Percentiles rank a stretch among this genome's conserved stretches.
phyloP scores from a whole-genome alignment of 2,888 invertebrate species.

The Cheilosia pagana region DNA sequence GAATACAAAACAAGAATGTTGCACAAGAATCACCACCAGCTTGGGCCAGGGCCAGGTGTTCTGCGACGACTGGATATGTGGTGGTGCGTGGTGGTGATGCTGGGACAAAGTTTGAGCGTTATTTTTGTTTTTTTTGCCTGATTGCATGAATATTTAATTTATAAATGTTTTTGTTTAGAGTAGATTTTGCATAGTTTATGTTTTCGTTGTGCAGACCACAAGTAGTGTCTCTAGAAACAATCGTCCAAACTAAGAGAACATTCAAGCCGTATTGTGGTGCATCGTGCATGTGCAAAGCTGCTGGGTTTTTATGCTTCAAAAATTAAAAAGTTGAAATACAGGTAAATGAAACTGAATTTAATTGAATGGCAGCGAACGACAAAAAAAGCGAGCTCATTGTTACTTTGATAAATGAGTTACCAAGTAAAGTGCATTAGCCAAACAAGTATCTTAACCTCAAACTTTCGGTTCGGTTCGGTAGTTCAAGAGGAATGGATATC shows the following conservation, averaged over 20 bases:
- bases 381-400: too few species aligned
- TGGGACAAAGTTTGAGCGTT: conserved; percentile 15
- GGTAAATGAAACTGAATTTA: neutral
- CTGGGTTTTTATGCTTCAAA: neutral
- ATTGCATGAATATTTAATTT: conserved; percentile 61
- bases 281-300: neutral
- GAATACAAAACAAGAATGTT: conserved; percentile 25
- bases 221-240: conserved; percentile 22
- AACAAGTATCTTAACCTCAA: too few species aligned
- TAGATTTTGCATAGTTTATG: conserved; percentile 37
- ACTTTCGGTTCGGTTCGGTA: too few species aligned
- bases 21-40: neutral
- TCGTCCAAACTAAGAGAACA: conserved; percentile 20
- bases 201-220: conserved; percentile 18
- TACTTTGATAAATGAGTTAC: too few species aligned
- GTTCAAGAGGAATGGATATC: too few species aligned
- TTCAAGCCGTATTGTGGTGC: neutral
- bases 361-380: neutral
- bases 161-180: conserved; percentile 38
- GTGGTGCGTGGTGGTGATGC: conserved; percentile 4
- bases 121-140: conserved; percentile 5
- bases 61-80: neutral
- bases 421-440: too few species aligned
- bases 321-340: conserved; percentile 5
- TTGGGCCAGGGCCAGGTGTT: conserved; percentile 28